Percentiles rank a stretch among this genome's conserved stretches.
phyloP scores from a whole-genome alignment of 2,113 vertebrate genomes.

The Heloderma charlesbogerti region DNA sequence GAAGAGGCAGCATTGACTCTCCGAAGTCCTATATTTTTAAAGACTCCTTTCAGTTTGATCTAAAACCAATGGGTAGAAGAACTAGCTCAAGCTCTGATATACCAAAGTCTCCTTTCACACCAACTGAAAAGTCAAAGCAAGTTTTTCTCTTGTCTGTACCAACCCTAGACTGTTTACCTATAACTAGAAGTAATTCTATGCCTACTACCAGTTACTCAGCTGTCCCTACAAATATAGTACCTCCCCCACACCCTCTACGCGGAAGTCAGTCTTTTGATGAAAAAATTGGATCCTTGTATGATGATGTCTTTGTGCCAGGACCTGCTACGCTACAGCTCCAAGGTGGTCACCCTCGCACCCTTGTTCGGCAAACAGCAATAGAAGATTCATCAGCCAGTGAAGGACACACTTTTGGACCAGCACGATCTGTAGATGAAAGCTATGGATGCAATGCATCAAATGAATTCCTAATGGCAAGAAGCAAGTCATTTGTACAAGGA shows the following conservation, averaged over 20 bases:
- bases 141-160: slow-evolving; percentile 97
- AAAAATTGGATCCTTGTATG: slow-evolving; percentile 89
- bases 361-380: slow-evolving; percentile 93
- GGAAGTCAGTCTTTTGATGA: slow-evolving; percentile 98
- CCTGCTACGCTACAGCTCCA: slow-evolving; percentile 86
- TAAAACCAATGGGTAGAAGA: slow-evolving; percentile 93
- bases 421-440: slow-evolving; percentile 88
- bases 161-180: slow-evolving; percentile 95
- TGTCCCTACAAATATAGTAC: slow-evolving; percentile 85
- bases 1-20: slow-evolving; percentile 97
- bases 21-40: slow-evolving; percentile 99
- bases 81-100: slow-evolving; percentile 98
- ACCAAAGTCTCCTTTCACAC: slow-evolving; percentile 98
- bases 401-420: slow-evolving; percentile 79
- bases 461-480: slow-evolving; percentile 82
- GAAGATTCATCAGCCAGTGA: slow-evolving; percentile 91
- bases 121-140: slow-evolving; percentile 95
- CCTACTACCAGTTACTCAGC: slow-evolving; percentile 93
- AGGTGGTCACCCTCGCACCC: slow-evolving; percentile 87
- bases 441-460: slow-evolving; percentile 77
- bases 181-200: slow-evolving; percentile 98
- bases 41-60: slow-evolving; percentile 98
- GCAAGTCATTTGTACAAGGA: slow-evolving; percentile 84
- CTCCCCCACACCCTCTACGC: slow-evolving; percentile 88
- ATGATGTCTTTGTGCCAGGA: slow-evolving; percentile 93